These are phyloP conservation scores for Lottia gigantea DNA, from an alignment of 2,888 invertebrate species.

Conservation along the genomic window DNA sequence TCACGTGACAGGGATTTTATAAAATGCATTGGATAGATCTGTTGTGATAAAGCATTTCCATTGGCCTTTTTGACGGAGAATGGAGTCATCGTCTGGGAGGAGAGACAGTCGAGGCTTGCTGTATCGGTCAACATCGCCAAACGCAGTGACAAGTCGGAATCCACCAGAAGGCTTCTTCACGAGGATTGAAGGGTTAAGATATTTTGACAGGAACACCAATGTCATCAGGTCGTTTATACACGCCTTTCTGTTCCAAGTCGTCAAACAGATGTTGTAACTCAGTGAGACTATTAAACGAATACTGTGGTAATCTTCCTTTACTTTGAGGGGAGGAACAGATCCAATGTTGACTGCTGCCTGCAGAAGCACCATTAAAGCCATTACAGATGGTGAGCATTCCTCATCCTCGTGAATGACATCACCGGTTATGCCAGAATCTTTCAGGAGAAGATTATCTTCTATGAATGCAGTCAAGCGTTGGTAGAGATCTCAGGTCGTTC, in stretches of 20 bases:
- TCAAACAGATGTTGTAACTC: conserved; percentile 38
- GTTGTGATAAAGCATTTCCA: conserved; percentile 39
- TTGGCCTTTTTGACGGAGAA: conserved; percentile 28
- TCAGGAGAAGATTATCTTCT: conserved; percentile 32
- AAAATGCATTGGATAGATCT: conserved; percentile 38
- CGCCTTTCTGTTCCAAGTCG: conserved; percentile 41
- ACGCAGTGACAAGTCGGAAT: conserved; percentile 38
- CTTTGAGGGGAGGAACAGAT: conserved; percentile 40
- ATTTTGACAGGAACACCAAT: conserved; percentile 29
- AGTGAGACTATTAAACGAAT: conserved; percentile 32
- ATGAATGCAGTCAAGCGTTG: conserved; percentile 34
- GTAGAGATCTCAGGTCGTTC: conserved; percentile 39
- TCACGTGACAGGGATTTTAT: conserved; percentile 35
- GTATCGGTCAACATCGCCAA: conserved; percentile 38
- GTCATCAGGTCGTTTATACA: conserved; percentile 29
- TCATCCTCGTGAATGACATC: conserved; percentile 27
- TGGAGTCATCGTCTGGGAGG: conserved; percentile 32
- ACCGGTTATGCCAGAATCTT: conserved; percentile 25
- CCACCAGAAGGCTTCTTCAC: conserved; percentile 35
- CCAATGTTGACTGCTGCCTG: conserved; percentile 38
- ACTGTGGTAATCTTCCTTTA: conserved; percentile 40
- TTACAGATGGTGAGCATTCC: conserved; percentile 25
- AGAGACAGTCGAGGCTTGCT: conserved; percentile 38
- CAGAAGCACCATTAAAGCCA: conserved; percentile 36
- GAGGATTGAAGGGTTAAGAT: conserved; percentile 44